Evolutionary conservation across 2,888 invertebrate genomes (phyloP).

Genomic region (Mimumesa dahlbomi): DNA sequence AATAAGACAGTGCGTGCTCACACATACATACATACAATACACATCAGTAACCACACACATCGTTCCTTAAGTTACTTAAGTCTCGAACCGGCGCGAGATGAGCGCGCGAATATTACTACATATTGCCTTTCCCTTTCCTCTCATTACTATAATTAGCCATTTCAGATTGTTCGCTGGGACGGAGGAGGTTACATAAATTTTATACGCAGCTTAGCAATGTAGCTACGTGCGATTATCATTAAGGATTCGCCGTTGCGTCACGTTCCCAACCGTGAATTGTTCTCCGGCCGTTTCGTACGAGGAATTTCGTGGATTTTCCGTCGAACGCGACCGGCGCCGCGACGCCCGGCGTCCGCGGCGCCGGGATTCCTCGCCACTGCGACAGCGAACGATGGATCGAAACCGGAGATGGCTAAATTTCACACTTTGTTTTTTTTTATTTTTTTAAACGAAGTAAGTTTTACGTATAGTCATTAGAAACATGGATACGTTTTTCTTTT

Average conservation of each 20-base stretch:
- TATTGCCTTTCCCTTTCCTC: constrained; percentile 63
- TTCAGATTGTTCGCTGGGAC: constrained; percentile 57
- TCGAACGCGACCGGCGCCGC: no score
- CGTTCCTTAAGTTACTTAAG: constrained; percentile 37
- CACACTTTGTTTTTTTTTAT: not conserved
- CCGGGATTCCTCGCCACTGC: no score
- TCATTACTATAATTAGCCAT: constrained; percentile 67
- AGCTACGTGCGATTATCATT: not conserved
- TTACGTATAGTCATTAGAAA: not conserved
- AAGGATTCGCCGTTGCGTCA: not conserved
- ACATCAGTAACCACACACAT: no score
- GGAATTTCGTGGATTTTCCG: no score
- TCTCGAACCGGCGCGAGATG: not conserved
- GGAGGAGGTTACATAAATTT: constrained; percentile 38
- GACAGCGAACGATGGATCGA: no score
- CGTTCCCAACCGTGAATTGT: not conserved
- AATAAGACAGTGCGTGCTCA: constrained; percentile 39
- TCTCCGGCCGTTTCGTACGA: no score
- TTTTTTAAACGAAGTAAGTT: not conserved
- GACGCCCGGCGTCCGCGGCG: no score
- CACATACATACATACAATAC: constrained; percentile 6
- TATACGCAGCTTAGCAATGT: constrained; percentile 2
- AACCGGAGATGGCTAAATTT: not conserved
- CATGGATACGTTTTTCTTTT: not conserved
- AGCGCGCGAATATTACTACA: constrained; percentile 49